Evolutionary conservation across 2,888 invertebrate genomes (phyloP), one percentile per base, ranked within the genome.

Genomic region (Actias luna): DNA sequence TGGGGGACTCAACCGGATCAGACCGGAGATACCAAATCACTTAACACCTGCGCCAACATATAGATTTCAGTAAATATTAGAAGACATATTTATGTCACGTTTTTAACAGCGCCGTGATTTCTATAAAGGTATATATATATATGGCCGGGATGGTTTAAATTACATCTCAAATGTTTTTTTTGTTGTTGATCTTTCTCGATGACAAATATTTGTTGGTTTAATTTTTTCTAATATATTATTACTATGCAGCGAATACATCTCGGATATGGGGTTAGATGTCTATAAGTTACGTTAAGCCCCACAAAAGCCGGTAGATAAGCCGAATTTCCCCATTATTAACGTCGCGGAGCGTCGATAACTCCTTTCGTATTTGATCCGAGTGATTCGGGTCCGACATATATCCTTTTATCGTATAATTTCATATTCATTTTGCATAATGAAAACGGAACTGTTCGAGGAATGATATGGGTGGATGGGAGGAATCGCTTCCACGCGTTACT

Each of bases 371-470:
- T 31, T 61, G 14, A 29, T 59, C 59, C 52, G 58, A 62, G 42
- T 68, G 68, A 67, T 65, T 62, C 58, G 65, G 67, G 65, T 67
- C 42, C 63, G 68, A 65, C 68, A 59, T 25, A 58, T 55, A 69
- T 61, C 68, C 62, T 7, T 61, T 57, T 25, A 52, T 50, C 58
- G 59, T 59, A 64, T 65, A 52, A 63, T 66, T 61, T 64, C 64
- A 62, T 63, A 68, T 63, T 66, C 64, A 29, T 25, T 61, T 46
- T 60, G 62, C 65, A 64, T 65, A 67, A 67, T 64, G 60, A 60
- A 63, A 22, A 59, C 59, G 58, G 29, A n/a, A 42, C 46, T 39
- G 58, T 25, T 50, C 58, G 8, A 14, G 16, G 25, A 52, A 25
- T 27, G n/a, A 42, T 29, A 39, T 39, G 33, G 16, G 42, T 31